Conservation (phyloP, 2,888 invertebrate species). For the Arge pagana region DNA sequence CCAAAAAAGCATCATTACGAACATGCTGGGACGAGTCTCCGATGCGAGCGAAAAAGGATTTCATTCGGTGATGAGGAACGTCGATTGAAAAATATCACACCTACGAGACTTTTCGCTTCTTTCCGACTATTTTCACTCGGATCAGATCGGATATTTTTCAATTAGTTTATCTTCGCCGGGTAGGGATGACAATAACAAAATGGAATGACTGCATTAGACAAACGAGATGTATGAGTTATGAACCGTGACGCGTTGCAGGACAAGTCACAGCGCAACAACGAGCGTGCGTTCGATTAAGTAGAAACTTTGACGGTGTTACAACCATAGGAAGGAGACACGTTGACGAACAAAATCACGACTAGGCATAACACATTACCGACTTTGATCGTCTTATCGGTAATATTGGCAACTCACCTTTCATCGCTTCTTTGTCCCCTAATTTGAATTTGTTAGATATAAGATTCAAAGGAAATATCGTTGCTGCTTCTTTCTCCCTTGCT, state of each 20-base stretch:
- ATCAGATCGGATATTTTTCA: no score
- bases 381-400: background rate
- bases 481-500: slow-evolving; percentile 49
- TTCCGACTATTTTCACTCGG: no score
- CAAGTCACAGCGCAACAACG: no score
- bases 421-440: slow-evolving; percentile 38
- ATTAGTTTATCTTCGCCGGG: no score
- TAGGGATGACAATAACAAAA: no score
- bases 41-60: no score
- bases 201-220: no score
- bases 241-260: no score
- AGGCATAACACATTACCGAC: background rate
- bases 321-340: background rate
- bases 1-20: slow-evolving; percentile 26
- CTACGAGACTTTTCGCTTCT: slow-evolving; percentile 5
- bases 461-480: slow-evolving; percentile 50
- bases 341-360: background rate
- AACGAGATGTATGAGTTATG: no score
- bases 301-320: slow-evolving; percentile 11
- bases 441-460: slow-evolving; percentile 49
- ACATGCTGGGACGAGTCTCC: no score
- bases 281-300: no score
- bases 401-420: slow-evolving; percentile 41
- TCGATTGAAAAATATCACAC: slow-evolving; percentile 18
- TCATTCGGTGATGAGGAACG: no score